Percentiles rank a stretch among this genome's conserved stretches.
phyloP scores from a whole-genome alignment of 2,888 invertebrate genomes.

The Caenorhabditis angaria region DNA sequence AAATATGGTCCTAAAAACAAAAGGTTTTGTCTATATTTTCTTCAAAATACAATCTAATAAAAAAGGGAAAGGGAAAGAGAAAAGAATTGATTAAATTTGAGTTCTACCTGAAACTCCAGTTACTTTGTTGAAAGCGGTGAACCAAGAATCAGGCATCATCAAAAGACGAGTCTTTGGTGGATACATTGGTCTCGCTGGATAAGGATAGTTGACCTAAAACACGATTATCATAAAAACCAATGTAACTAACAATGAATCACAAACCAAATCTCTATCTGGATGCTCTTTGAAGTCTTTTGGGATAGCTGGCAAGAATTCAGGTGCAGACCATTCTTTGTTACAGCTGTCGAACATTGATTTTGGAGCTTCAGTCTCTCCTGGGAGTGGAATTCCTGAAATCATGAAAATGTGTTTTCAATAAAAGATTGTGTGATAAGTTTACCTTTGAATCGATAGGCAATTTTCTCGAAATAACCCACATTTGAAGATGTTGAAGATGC shows the following conservation, averaged over 20 bases:
- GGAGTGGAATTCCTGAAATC: slow-evolving; percentile 56
- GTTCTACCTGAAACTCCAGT: slow-evolving; percentile 81
- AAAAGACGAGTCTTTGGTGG: slow-evolving; percentile 85
- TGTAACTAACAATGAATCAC: not conserved
- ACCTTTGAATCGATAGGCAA: slow-evolving; percentile 42
- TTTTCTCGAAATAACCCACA: slow-evolving; percentile 32
- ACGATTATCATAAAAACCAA: not conserved
- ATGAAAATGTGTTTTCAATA: not conserved
- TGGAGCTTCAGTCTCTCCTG: slow-evolving; percentile 58
- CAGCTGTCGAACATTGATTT: slow-evolving; percentile 67
- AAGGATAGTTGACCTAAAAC: slow-evolving; percentile 79
- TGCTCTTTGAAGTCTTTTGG: slow-evolving; percentile 73
- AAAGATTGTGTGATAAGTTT: not conserved
- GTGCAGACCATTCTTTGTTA: slow-evolving; percentile 66
- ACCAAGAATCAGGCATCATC: slow-evolving; percentile 94
- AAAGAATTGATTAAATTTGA: not conserved
- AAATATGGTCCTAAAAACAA: slow-evolving; percentile 86
- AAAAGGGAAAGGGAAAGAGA: not conserved
- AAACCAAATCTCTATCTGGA: slow-evolving; percentile 79
- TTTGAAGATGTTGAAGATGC: slow-evolving; percentile 1
- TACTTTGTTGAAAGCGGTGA: slow-evolving; percentile 90
- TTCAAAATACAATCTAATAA: not conserved
- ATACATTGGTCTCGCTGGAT: slow-evolving; percentile 79
- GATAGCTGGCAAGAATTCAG: slow-evolving; percentile 62
- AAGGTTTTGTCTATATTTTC: not conserved